Evolutionary conservation across 2,888 invertebrate genomes (phyloP).

Genomic region (Sipunculus nudus): DNA sequence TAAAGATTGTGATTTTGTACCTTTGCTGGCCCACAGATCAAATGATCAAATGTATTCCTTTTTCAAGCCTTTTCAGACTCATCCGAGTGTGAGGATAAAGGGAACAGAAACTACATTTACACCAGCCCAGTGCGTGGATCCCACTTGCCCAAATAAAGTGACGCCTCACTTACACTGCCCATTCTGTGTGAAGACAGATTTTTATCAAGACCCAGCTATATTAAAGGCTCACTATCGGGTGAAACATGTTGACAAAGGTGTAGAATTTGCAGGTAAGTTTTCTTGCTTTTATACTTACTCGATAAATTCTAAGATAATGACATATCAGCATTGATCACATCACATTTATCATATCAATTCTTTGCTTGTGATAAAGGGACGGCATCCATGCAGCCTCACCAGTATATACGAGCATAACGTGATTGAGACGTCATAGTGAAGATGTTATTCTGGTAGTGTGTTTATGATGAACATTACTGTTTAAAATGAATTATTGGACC

Average conservation of each 20-base stretch:
- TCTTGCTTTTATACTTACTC: not conserved
- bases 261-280: conserved; percentile 63
- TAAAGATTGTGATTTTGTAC: no score
- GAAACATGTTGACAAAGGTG: conserved; percentile 66
- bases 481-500: no score
- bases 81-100: conserved; percentile 65
- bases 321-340: not conserved
- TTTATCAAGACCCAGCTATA: conserved; percentile 62
- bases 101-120: conserved; percentile 63
- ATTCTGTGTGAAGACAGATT: conserved; percentile 63
- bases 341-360: no score
- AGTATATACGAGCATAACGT: no score
- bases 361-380: no score
- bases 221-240: conserved; percentile 65
- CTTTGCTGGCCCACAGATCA: no score
- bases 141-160: conserved; percentile 50
- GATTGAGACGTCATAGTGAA: no score
- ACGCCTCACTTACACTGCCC: conserved; percentile 64
- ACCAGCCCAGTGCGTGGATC: conserved; percentile 57
- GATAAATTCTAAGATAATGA: not conserved
- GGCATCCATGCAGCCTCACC: no score
- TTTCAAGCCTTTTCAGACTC: conserved; percentile 43
- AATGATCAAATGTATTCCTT: no score
- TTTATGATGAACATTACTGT: no score
- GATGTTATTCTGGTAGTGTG: no score